These are phyloP conservation scores for Timandra comae DNA, from an alignment of 2,888 invertebrate species.

Conservation along the genomic window DNA sequence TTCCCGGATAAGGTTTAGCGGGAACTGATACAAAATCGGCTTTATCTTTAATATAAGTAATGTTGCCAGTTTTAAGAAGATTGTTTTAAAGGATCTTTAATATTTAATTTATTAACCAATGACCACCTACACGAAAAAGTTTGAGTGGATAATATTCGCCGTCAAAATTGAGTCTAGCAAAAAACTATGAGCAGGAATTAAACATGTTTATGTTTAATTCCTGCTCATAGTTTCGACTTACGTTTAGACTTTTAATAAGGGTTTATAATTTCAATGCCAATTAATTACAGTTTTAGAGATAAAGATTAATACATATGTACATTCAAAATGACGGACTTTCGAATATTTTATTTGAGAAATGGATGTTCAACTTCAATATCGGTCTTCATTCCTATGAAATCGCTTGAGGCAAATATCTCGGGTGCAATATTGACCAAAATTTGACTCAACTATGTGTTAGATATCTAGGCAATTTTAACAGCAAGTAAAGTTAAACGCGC, in stretches of 20 bases:
- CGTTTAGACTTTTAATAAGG: too few relatives aligned
- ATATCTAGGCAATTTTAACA: constrained; percentile 4
- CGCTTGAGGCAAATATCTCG: constrained; percentile 48
- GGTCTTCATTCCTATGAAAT: constrained; percentile 60
- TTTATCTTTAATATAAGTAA: not conserved
- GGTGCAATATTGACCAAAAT: constrained; percentile 6
- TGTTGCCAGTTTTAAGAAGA: not conserved
- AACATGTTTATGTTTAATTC: too few relatives aligned
- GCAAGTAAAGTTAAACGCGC: too few relatives aligned
- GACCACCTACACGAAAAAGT: too few relatives aligned
- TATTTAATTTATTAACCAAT: too few relatives aligned
- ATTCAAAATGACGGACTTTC: not conserved
- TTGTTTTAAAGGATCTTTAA: not conserved
- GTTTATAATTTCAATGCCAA: too few relatives aligned
- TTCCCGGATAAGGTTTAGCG: constrained; percentile 54
- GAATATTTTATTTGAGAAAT: constrained; percentile 2
- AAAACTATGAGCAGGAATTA: too few relatives aligned
- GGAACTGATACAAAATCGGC: constrained; percentile 48
- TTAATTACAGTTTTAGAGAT: too few relatives aligned
- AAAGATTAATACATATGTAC: not conserved
- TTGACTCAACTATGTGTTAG: constrained; percentile 1
- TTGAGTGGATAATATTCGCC: too few relatives aligned
- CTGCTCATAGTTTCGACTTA: too few relatives aligned
- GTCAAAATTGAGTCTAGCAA: too few relatives aligned
- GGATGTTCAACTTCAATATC: constrained; percentile 52